A percentile compares a stretch with the other conserved stretches of the same genome.
phyloP scores from a whole-genome alignment of 2,113 vertebrate genomes.

The Nerophis ophidion region DNA sequence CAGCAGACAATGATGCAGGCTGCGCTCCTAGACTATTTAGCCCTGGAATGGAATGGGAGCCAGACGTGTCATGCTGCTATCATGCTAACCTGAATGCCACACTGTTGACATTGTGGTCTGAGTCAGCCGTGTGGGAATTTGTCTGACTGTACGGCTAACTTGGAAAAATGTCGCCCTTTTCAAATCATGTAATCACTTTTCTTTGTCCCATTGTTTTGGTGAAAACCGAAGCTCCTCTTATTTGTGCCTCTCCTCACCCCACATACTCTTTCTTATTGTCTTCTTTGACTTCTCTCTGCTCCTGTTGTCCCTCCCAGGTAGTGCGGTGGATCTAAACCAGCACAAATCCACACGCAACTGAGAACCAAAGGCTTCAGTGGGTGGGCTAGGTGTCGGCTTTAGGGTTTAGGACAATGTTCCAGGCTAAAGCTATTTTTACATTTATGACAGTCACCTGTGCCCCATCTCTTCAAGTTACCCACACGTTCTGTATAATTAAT shows the following conservation, averaged over 20 bases:
- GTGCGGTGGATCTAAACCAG: conserved; percentile 22
- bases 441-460: conserved; percentile 25
- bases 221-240: conserved; percentile 34
- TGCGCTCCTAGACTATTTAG: conserved; percentile 59
- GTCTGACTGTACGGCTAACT: conserved; percentile 35
- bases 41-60: conserved; percentile 49
- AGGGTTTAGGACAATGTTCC: conserved; percentile 40
- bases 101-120: conserved; percentile 39
- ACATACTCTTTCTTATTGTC: conserved; percentile 17
- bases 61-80: conserved; percentile 45
- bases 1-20: conserved; percentile 62
- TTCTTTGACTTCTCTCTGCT: conserved; percentile 23
- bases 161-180: conserved; percentile 21
- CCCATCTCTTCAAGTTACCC: too few relatives aligned
- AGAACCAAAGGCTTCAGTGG: conserved; percentile 34
- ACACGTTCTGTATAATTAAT: too few relatives aligned
- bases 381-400: conserved; percentile 52
- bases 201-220: conserved; percentile 16
- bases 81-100: conserved; percentile 36
- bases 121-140: conserved; percentile 39
- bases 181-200: conserved; percentile 31
- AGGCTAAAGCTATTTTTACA: conserved; percentile 36
- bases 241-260: conserved; percentile 8
- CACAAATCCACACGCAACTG: conserved; percentile 28
- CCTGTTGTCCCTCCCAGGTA: conserved; percentile 30